A percentile compares a stretch with the other conserved stretches of the same genome.
Evolutionary conservation across 2,888 invertebrate genomes (phyloP).

Genomic region (Slavum lentiscoides): DNA sequence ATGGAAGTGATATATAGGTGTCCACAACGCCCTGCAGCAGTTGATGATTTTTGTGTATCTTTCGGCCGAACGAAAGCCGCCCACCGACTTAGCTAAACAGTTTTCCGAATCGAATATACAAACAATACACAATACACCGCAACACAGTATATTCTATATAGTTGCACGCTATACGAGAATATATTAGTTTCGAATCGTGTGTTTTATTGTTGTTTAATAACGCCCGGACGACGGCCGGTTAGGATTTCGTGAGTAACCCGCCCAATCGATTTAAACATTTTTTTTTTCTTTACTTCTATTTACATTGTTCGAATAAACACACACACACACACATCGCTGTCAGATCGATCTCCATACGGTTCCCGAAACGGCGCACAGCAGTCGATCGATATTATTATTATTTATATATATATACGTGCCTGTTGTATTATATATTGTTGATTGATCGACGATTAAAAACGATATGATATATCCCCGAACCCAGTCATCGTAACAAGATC

Average conservation of each 20-base stretch:
- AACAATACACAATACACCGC: too few relatives aligned
- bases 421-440: slow-evolving; percentile 16
- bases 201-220: background rate
- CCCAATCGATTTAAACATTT: slow-evolving; percentile 25
- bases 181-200: too few relatives aligned
- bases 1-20: too few relatives aligned
- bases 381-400: slow-evolving; percentile 40
- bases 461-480: slow-evolving; percentile 17
- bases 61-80: too few relatives aligned
- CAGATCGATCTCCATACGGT: slow-evolving; percentile 32
- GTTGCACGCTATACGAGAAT: too few relatives aligned
- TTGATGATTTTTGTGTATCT: too few relatives aligned
- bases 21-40: too few relatives aligned
- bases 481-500: slow-evolving; percentile 32
- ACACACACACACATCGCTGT: slow-evolving; percentile 36
- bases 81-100: too few relatives aligned
- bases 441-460: slow-evolving; percentile 46
- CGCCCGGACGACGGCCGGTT: slow-evolving; percentile 20
- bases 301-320: slow-evolving; percentile 47
- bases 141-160: too few relatives aligned
- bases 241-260: slow-evolving; percentile 49
- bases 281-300: slow-evolving; percentile 16
- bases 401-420: background rate
- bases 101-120: too few relatives aligned
- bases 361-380: slow-evolving; percentile 47